A percentile compares a stretch with the other conserved stretches of the same genome.
These are phyloP conservation scores for Trichogramma pretiosum DNA, from an alignment of 1,140 invertebrate species.

Conservation along the genomic window DNA sequence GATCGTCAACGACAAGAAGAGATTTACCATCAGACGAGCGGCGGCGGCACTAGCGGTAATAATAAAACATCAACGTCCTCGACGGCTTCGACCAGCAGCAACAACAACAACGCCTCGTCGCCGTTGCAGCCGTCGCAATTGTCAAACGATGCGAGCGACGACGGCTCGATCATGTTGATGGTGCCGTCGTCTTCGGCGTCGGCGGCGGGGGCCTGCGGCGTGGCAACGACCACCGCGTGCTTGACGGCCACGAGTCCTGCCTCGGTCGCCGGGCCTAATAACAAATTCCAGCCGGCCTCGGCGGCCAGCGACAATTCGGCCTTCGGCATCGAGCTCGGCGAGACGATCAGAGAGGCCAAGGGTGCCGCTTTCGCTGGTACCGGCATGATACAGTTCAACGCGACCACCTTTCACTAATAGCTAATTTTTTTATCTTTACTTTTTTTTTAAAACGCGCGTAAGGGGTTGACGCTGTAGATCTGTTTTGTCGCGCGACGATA, in stretches of 20 bases:
- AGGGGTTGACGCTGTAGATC: too few relatives aligned
- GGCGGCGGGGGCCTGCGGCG: conserved; percentile 17
- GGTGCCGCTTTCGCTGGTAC: conserved; percentile 28
- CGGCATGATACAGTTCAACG: conserved; percentile 40
- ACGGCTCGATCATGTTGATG: neutral
- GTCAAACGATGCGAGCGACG: neutral
- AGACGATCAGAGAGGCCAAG: conserved; percentile 5
- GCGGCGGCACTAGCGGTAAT: conserved; percentile 7
- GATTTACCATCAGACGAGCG: conserved; percentile 35
- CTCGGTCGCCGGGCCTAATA: neutral
- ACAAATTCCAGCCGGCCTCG: too few relatives aligned
- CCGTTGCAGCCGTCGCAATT: neutral
- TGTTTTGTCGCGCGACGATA: too few relatives aligned
- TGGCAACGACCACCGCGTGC: conserved; percentile 8
- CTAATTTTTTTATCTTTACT: conserved; percentile 13
- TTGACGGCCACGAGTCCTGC: conserved; percentile 10
- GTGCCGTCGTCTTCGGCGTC: conserved; percentile 21
- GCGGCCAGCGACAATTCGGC: neutral
- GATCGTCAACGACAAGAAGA: conserved; percentile 42
- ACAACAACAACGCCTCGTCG: neutral
- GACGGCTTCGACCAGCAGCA: neutral
- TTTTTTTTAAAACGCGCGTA: conserved; percentile 7
- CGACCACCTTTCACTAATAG: conserved; percentile 43
- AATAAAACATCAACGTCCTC: neutral
- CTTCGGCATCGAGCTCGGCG: conserved; percentile 7